These are phyloP conservation scores for western clawed frog (Xenopus tropicalis) DNA, from an alignment of 2,113 vertebrate genomes.

Conservation along the genomic window UCB_Xtro_10.0 CM004449.2:69004501-69005000, in stretches of 20 bases:
- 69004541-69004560: too few relatives aligned
- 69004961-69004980: conserved; percentile 18
- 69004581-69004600: too few relatives aligned
- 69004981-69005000: conserved; percentile 3
- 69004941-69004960: conserved; percentile 24
- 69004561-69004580: too few relatives aligned
- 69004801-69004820: background rate
- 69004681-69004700: too few relatives aligned
- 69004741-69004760: background rate
- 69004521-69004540: too few relatives aligned
- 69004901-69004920: conserved; percentile 9
- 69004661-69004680: too few relatives aligned
- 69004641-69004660: too few relatives aligned
- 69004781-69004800: background rate
- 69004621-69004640: too few relatives aligned
- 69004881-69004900: conserved; percentile 1
- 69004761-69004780: background rate
- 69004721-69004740: background rate
- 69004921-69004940: conserved; percentile 11
- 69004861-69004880: background rate
- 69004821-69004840: background rate
- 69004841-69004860: background rate
- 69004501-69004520: too few relatives aligned
- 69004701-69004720: too few relatives aligned
- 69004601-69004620: too few relatives aligned